Percentiles rank a stretch among this genome's conserved stretches.
Conservation (phyloP, 2,113 vertebrate species). For the Perccottus glenii region DNA sequence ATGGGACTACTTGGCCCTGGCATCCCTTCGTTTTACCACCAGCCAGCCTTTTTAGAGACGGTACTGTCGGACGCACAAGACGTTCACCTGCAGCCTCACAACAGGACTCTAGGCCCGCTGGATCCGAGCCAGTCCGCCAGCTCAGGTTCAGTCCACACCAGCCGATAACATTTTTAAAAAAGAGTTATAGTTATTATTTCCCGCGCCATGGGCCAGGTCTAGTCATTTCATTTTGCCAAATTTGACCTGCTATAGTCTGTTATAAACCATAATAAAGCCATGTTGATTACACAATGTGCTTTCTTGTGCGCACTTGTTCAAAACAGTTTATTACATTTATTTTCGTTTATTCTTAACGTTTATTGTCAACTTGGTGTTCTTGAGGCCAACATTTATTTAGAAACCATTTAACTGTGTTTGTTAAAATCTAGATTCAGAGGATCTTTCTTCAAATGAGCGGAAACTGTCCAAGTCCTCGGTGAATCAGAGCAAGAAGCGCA, state of each 20-base stretch:
- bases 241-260: too few relatives aligned
- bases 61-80: constrained; percentile 90
- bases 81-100: constrained; percentile 88
- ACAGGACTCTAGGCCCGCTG: constrained; percentile 83
- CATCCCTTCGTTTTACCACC: constrained; percentile 93
- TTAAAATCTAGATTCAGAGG: constrained; percentile 89
- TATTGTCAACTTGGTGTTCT: too few relatives aligned
- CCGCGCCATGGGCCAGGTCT: too few relatives aligned
- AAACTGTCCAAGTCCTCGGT: constrained; percentile 92
- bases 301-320: neutral
- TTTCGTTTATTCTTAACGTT: too few relatives aligned
- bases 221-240: too few relatives aligned
- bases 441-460: constrained; percentile 93
- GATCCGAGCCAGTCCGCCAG: constrained; percentile 91
- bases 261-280: too few relatives aligned
- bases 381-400: neutral
- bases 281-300: neutral
- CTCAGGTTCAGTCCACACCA: constrained; percentile 82
- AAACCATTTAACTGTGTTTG: neutral
- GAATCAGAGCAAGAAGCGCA: constrained; percentile 96
- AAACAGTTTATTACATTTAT: too few relatives aligned
- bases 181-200: too few relatives aligned
- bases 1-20: constrained; percentile 92
- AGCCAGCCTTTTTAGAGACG: constrained; percentile 90
- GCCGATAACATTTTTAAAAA: too few relatives aligned